phyloP scores from a whole-genome alignment of 2,888 invertebrate species.

The Sicus ferrugineus region DNA sequence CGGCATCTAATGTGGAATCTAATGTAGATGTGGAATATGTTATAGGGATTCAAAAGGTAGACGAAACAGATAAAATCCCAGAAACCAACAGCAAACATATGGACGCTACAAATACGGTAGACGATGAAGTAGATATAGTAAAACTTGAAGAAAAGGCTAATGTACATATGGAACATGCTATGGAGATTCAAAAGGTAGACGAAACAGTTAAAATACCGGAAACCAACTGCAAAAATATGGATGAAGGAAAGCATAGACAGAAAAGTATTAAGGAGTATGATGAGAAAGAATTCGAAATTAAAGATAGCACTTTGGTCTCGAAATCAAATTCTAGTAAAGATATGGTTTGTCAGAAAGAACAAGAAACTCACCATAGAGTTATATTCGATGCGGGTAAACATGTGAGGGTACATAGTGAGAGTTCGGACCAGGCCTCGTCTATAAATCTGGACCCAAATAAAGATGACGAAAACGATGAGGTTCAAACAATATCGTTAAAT shows the following conservation, averaged over 20 bases:
- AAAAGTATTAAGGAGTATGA: background rate
- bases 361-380: background rate
- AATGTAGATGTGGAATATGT: background rate
- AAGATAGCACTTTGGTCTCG: too few relatives aligned
- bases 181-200: too few relatives aligned
- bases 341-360: background rate
- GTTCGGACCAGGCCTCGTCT: background rate
- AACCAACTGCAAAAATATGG: background rate
- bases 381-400: background rate
- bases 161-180: too few relatives aligned
- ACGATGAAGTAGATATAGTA: background rate
- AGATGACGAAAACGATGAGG: background rate
- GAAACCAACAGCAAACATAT: background rate
- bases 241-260: background rate
- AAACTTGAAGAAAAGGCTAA: too few relatives aligned
- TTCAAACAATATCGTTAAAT: background rate
- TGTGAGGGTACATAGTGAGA: background rate
- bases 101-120: background rate
- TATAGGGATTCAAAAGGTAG: background rate
- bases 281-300: background rate
- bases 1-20: background rate
- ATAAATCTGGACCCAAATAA: background rate
- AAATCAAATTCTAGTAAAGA: too few relatives aligned
- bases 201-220: background rate
- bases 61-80: background rate